These are phyloP conservation scores for Apomyelois bistriatella DNA, from an alignment of 2,888 invertebrate species.

Conservation along the genomic window DNA sequence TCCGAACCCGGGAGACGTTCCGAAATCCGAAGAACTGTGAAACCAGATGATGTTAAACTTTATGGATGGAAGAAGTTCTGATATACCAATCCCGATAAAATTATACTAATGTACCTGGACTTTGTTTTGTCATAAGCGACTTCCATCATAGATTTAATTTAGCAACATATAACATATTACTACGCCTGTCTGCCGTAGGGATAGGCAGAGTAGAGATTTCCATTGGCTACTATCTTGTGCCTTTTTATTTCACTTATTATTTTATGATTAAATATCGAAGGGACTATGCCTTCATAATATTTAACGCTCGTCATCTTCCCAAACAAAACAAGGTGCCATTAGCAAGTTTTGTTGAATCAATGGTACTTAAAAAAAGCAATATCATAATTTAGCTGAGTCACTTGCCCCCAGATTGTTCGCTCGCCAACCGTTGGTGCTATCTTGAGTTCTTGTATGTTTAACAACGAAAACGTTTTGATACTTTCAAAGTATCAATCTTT, in stretches of 20 bases:
- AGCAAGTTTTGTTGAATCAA: conserved; percentile 65
- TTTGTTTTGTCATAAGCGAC: no score
- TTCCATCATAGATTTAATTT: no score
- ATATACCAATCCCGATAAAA: no score
- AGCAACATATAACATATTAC: no score
- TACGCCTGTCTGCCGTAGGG: no score
- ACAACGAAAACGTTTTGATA: conserved; percentile 36
- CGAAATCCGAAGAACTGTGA: no score
- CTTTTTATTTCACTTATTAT: neutral
- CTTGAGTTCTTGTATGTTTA: conserved; percentile 35
- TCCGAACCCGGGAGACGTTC: no score
- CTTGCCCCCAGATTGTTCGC: conserved; percentile 52
- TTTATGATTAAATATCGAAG: conserved; percentile 1
- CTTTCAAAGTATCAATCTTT: conserved; percentile 20
- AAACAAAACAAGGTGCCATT: conserved; percentile 68
- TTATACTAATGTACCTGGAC: no score
- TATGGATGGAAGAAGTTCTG: no score
- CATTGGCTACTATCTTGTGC: no score
- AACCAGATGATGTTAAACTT: no score
- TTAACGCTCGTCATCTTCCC: conserved; percentile 58
- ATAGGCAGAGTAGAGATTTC: no score
- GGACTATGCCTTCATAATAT: conserved; percentile 29
- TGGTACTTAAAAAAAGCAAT: conserved; percentile 63
- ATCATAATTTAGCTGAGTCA: conserved; percentile 67
- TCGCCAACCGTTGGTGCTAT: conserved; percentile 42